Evolutionary conservation across 2,113 vertebrate genomes (phyloP).

Genomic region (Morone chrysops): DNA sequence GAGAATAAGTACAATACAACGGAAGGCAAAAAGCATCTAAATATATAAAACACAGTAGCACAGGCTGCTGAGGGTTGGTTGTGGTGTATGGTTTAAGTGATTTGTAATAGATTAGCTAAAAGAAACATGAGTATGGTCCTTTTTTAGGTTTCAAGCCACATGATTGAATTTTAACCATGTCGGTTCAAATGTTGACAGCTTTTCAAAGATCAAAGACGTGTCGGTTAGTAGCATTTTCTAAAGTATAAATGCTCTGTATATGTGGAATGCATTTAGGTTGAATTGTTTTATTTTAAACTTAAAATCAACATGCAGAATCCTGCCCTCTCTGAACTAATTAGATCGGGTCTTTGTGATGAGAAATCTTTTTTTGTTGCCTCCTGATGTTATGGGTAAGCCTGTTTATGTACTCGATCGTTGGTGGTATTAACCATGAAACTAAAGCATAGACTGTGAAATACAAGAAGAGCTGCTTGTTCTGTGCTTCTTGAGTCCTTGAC

Average conservation of each 20-base stretch:
- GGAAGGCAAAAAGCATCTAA: background rate
- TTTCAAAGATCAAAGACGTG: background rate
- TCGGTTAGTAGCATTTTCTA: background rate
- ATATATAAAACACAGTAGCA: background rate
- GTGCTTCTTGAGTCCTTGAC: slow-evolving; percentile 14
- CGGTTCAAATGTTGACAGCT: background rate
- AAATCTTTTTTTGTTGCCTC: background rate
- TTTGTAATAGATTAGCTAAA: background rate
- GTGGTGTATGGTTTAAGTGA: background rate
- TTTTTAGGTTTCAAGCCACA: background rate
- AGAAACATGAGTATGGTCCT: background rate
- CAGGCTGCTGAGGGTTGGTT: background rate
- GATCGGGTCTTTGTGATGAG: background rate
- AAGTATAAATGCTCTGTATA: background rate
- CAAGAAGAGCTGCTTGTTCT: slow-evolving; percentile 22
- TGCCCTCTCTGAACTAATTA: slow-evolving; percentile 5
- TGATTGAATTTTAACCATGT: background rate
- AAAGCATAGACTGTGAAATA: slow-evolving; percentile 30
- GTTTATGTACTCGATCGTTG: background rate
- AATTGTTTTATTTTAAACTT: background rate
- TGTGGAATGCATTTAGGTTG: background rate
- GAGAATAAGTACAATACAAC: slow-evolving; percentile 5
- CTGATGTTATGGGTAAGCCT: background rate
- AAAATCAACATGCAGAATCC: background rate
- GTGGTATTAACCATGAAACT: slow-evolving; percentile 1